These are phyloP conservation scores for Dreissena rostriformis DNA, from an alignment of 1,140 invertebrate species.

Conservation along the genomic window DNA sequence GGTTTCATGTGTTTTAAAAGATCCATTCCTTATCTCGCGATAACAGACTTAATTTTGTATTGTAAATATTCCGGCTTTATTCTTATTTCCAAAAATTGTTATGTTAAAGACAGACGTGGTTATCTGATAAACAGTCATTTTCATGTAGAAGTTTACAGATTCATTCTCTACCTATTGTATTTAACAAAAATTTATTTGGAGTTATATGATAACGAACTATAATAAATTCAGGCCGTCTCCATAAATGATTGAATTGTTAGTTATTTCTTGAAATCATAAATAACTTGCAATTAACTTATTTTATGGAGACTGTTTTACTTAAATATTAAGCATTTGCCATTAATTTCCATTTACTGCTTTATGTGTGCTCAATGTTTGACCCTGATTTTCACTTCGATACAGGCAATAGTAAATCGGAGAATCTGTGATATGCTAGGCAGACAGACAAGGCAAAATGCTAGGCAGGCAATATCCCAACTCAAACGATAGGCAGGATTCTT, in stretches of 20 bases:
- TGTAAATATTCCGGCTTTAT: too few relatives aligned
- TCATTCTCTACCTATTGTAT: too few relatives aligned
- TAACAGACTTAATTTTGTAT: neutral
- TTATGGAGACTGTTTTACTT: neutral
- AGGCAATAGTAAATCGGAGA: conserved; percentile 5
- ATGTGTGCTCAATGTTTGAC: neutral
- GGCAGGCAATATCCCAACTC: too few relatives aligned
- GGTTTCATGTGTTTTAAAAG: neutral
- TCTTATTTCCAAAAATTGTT: too few relatives aligned
- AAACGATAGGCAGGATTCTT: too few relatives aligned
- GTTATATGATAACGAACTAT: too few relatives aligned
- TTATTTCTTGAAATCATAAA: neutral
- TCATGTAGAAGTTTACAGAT: too few relatives aligned
- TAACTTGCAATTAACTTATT: neutral
- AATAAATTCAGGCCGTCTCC: neutral
- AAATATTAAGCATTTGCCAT: neutral
- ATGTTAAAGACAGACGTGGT: too few relatives aligned
- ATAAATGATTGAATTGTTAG: neutral
- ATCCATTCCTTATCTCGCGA: neutral
- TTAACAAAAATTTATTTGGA: too few relatives aligned
- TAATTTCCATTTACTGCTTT: neutral
- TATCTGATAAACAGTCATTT: too few relatives aligned
- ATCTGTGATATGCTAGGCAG: conserved; percentile 5
- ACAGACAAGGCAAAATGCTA: neutral
- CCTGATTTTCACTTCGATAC: neutral